phyloP scores from a whole-genome alignment of 2,888 invertebrate species.

The Adelphocoris suturalis region DNA sequence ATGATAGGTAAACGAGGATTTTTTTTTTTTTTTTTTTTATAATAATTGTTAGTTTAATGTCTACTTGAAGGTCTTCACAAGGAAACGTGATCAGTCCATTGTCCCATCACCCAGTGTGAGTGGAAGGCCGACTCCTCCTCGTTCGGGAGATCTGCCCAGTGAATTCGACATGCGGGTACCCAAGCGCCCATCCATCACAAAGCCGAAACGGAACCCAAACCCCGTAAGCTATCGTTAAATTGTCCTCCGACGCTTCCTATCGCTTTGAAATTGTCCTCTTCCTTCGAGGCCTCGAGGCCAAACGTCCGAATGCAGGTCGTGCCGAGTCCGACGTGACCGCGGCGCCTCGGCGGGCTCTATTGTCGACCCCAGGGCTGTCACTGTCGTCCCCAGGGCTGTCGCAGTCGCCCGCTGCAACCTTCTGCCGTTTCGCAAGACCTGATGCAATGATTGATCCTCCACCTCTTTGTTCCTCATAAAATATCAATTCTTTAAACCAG shows the following conservation, averaged over 20 bases:
- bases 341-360: conserved; percentile 19
- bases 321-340: conserved; percentile 55
- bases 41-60: too few relatives aligned
- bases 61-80: too few relatives aligned
- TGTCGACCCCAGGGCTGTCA: conserved; percentile 45
- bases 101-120: not conserved
- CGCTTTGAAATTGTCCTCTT: not conserved
- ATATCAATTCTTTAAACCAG: conserved; percentile 22
- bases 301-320: conserved; percentile 60
- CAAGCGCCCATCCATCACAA: not conserved
- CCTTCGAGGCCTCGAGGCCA: not conserved
- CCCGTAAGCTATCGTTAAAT: not conserved
- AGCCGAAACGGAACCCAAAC: not conserved
- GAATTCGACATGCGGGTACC: not conserved
- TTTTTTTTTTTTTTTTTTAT: too few relatives aligned
- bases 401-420: conserved; percentile 11
- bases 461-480: conserved; percentile 53
- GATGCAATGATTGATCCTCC: conserved; percentile 51
- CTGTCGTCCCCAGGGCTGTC: conserved; percentile 46
- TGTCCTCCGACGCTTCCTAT: conserved; percentile 1
- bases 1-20: too few relatives aligned
- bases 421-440: conserved; percentile 35
- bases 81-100: not conserved
- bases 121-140: not conserved
- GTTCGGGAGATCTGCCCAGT: not conserved